Evolutionary conservation across 2,113 vertebrate genomes (phyloP).

Genomic region (Oreochromis spilurus): DNA sequence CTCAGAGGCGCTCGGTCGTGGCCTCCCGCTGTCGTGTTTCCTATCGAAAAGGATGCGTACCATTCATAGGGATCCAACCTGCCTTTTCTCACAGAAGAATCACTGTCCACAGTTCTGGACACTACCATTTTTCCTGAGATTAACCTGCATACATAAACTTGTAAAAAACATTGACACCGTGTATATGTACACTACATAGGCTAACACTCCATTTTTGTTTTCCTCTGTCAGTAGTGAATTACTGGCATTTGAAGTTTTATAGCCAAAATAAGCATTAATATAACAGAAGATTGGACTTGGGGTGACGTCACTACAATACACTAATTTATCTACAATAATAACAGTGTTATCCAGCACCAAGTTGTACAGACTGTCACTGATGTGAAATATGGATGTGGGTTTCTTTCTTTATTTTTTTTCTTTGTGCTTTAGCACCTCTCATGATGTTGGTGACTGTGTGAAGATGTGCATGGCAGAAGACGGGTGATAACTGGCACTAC

Average conservation of each 20-base stretch:
- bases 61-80: not conserved
- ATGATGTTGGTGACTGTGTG: conserved; percentile 15
- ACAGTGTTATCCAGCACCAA: conserved; percentile 23
- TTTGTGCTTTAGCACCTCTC: conserved; percentile 12
- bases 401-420: not conserved
- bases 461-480: conserved; percentile 18
- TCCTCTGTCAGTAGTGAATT: not conserved
- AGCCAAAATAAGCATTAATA: conserved; percentile 7
- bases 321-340: conserved; percentile 16
- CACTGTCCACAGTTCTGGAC: not conserved
- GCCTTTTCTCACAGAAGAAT: not conserved
- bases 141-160: not conserved
- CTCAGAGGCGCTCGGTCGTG: not conserved
- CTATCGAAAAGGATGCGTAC: not conserved
- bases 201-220: conserved; percentile 11
- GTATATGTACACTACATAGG: not conserved
- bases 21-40: conserved; percentile 11
- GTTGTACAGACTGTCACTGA: conserved; percentile 41
- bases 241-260: not conserved
- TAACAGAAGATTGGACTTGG: not conserved
- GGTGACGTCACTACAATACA: not conserved
- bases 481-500: conserved; percentile 1
- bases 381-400: not conserved
- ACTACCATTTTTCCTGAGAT: not conserved
- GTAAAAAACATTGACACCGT: not conserved